Conservation (phyloP, 2,113 vertebrate species). For the Steatornis caripensis region DNA sequence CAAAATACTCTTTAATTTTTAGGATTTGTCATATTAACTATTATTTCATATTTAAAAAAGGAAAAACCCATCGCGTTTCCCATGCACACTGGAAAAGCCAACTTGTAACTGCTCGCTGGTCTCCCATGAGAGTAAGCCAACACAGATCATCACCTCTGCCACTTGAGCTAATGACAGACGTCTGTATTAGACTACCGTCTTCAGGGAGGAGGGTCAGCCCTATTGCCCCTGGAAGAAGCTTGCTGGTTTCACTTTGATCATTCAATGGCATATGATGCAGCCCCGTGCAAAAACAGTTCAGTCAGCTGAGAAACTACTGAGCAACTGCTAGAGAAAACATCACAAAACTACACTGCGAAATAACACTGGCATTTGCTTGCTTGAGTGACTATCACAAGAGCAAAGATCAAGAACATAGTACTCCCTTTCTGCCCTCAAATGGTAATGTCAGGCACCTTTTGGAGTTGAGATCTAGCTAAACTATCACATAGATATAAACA, state of each 20-base stretch:
- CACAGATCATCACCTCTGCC: background rate
- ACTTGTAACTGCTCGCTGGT: background rate
- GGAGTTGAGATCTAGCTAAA: background rate
- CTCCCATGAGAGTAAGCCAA: background rate
- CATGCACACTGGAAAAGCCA: background rate
- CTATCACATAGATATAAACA: background rate
- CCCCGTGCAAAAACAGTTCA: background rate
- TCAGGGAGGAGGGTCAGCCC: background rate
- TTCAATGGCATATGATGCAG: background rate
- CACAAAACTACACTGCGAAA: background rate
- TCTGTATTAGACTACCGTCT: fast-evolving
- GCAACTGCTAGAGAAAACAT: background rate
- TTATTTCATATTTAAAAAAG: background rate
- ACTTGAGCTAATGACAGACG: no score
- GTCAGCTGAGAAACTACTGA: background rate
- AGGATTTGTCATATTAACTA: background rate
- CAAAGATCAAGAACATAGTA: background rate
- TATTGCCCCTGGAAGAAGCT: background rate
- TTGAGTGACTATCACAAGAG: background rate
- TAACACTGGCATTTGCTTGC: background rate
- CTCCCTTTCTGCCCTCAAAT: background rate
- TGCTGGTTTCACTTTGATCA: background rate
- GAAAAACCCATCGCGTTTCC: background rate
- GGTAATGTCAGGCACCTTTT: background rate
- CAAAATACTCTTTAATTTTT: background rate